A percentile compares a stretch with the other conserved stretches of the same genome.
phyloP scores from a whole-genome alignment of 2,113 vertebrate genomes.

The Pseudonaja textilis region DNA sequence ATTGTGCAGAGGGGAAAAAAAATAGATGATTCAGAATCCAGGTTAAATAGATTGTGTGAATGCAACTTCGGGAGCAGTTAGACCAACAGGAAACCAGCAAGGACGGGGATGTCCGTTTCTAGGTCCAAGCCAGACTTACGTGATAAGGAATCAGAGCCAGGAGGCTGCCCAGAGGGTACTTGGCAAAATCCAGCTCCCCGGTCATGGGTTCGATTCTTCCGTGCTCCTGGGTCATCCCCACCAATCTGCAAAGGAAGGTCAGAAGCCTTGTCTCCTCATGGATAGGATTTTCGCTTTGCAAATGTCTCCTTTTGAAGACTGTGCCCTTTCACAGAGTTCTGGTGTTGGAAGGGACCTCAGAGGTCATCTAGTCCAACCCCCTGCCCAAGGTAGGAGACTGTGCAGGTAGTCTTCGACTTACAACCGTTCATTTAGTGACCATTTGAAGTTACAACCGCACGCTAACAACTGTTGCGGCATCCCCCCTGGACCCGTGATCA shows the following conservation, averaged over 20 bases:
- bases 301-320: not conserved
- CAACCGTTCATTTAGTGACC: not conserved
- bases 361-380: not conserved
- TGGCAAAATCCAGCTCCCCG: conserved; percentile 73
- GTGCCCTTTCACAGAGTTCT: not conserved
- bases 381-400: not conserved
- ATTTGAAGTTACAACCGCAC: no score
- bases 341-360: not conserved
- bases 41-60: not conserved
- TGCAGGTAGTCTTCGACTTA: not conserved
- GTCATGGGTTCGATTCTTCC: conserved; percentile 73
- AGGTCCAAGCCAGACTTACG: conserved; percentile 62
- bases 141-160: conserved; percentile 79
- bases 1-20: not conserved
- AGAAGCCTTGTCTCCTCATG: fast-evolving
- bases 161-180: conserved; percentile 74
- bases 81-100: not conserved
- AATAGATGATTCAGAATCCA: not conserved
- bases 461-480: not conserved
- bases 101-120: fast-evolving
- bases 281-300: not conserved
- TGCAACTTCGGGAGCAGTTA: not conserved
- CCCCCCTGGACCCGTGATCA: no score
- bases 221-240: conserved; percentile 84
- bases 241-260: conserved; percentile 63